Percentiles rank a stretch among this genome's conserved stretches.
These are phyloP conservation scores for Psittacara wagleri DNA, from an alignment of 2,113 vertebrate species.

Conservation along the genomic window DNA sequence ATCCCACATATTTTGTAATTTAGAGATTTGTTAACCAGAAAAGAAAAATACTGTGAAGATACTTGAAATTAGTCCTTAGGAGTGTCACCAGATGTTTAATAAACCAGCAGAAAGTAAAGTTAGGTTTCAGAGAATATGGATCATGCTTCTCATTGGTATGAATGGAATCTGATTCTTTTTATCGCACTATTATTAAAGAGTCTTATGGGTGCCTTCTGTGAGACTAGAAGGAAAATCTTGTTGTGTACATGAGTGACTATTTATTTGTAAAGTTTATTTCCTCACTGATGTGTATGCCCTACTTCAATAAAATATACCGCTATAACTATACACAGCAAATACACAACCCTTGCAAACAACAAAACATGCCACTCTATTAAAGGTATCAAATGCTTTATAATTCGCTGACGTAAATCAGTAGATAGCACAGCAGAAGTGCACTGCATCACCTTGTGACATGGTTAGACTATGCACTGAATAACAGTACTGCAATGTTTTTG, in stretches of 20 bases:
- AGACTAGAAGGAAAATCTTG: neutral
- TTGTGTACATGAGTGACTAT: neutral
- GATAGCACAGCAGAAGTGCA: neutral
- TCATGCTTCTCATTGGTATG: neutral
- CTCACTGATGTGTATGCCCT: neutral
- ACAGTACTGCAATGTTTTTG: neutral
- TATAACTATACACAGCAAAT: neutral
- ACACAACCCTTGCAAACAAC: neutral
- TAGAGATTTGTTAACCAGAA: neutral
- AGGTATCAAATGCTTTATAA: constrained; percentile 20
- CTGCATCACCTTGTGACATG: constrained; percentile 20
- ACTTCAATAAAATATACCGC: neutral
- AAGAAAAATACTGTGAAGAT: neutral
- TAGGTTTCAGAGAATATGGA: neutral
- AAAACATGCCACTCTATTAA: constrained; percentile 1
- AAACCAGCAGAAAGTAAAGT: neutral
- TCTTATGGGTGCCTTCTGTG: neutral
- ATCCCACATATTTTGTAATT: neutral
- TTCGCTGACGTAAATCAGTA: neutral
- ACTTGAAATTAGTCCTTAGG: neutral
- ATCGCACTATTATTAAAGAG: neutral
- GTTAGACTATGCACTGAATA: constrained; percentile 3
- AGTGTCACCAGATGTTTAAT: neutral
- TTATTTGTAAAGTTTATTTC: neutral
- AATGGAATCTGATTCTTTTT: neutral